Conservation (phyloP, 2,888 invertebrate genomes). For the Slavum lentiscoides region DNA sequence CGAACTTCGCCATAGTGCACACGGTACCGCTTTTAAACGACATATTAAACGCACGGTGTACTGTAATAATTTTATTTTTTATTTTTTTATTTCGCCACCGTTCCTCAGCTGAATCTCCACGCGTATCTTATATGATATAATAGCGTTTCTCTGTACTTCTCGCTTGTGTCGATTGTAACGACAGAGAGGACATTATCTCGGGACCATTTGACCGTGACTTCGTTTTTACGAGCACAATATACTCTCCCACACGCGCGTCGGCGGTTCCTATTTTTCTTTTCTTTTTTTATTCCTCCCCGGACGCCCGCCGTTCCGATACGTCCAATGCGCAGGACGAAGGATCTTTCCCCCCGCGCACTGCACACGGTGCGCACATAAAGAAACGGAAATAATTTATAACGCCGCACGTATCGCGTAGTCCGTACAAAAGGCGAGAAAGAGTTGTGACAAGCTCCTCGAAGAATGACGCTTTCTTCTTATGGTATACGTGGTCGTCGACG, state of each 20-base stretch:
- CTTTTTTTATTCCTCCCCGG: neutral
- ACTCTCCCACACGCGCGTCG: constrained; percentile 22
- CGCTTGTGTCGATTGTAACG: constrained; percentile 1
- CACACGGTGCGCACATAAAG: constrained; percentile 34
- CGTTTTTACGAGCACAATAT: constrained; percentile 46
- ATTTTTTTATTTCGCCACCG: no score
- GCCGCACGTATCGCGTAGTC: constrained; percentile 43
- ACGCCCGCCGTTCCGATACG: no score
- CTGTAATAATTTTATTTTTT: no score
- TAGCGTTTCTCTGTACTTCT: no score
- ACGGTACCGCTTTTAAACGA: no score
- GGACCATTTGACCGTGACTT: constrained; percentile 48
- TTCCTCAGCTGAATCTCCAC: no score
- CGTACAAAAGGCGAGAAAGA: constrained; percentile 22
- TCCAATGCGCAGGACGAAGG: no score
- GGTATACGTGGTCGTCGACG: constrained; percentile 23
- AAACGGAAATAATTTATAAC: constrained; percentile 54
- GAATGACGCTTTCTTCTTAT: constrained; percentile 42
- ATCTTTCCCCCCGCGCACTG: no score
- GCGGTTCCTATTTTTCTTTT: constrained; percentile 37
- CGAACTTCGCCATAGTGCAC: no score
- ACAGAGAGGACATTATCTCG: neutral
- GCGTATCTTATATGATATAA: no score
- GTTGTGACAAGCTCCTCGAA: constrained; percentile 37
- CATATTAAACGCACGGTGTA: no score